phyloP scores from a whole-genome alignment of 2,113 vertebrate species.

The Mesocricetus auratus region DNA sequence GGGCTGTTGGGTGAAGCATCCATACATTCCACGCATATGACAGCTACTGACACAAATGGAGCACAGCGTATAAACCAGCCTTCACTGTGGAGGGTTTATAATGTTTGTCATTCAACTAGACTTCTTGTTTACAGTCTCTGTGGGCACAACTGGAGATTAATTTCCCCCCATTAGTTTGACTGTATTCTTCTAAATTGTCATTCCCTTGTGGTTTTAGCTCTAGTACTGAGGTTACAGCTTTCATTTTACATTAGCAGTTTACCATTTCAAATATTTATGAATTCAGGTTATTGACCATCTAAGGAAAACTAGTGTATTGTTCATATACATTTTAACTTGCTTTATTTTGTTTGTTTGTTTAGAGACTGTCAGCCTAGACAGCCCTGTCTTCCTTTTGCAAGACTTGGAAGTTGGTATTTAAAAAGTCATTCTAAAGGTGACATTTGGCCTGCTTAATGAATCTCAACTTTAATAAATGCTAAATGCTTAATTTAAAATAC shows the following conservation, averaged over 20 bases:
- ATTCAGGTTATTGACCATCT: constrained; percentile 74
- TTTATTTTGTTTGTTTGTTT: constrained; percentile 52
- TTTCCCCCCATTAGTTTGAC: constrained; percentile 32
- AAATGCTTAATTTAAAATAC: constrained; percentile 35
- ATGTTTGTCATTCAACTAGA: constrained; percentile 71
- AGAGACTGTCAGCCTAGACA: neutral
- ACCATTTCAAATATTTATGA: constrained; percentile 79
- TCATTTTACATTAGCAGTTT: constrained; percentile 79
- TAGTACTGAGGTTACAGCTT: constrained; percentile 77
- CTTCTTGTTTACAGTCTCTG: constrained; percentile 76
- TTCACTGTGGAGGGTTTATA: constrained; percentile 64
- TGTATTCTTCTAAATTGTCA: constrained; percentile 74
- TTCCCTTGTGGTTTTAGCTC: constrained; percentile 73
- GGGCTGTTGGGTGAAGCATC: constrained; percentile 44
- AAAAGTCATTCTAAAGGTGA: neutral
- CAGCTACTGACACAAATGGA: constrained; percentile 60
- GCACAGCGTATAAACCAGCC: constrained; percentile 49
- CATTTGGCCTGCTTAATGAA: constrained; percentile 34
- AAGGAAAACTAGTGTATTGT: constrained; percentile 63
- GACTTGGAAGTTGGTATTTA: neutral
- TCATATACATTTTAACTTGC: constrained; percentile 46
- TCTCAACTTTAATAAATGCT: constrained; percentile 35
- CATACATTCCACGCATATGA: constrained; percentile 46
- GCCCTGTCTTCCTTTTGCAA: constrained; percentile 1
- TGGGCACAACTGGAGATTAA: constrained; percentile 35